Conservation (phyloP, 2,888 invertebrate species). For the Operophtera brumata region DNA sequence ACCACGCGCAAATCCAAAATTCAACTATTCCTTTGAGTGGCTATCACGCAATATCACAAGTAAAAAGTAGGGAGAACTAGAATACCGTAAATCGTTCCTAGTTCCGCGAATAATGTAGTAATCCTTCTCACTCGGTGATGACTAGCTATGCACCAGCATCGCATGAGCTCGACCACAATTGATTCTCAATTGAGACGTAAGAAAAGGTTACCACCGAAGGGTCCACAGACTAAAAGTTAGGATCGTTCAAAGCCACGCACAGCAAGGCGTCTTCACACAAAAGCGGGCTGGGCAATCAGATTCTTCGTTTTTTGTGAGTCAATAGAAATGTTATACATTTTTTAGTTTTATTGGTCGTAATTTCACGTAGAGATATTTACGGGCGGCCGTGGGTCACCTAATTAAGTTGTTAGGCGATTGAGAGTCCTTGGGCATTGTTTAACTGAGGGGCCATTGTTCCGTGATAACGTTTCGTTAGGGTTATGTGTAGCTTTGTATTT, state of each 20-base stretch:
- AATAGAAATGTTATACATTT: constrained; percentile 80
- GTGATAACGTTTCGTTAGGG: constrained; percentile 63
- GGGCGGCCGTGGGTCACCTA: constrained; percentile 76
- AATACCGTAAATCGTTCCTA: constrained; percentile 44
- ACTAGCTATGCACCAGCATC: constrained; percentile 40
- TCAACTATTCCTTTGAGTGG: no score
- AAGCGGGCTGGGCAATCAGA: constrained; percentile 74
- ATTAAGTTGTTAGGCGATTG: constrained; percentile 78
- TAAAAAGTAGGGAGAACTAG: constrained; percentile 20
- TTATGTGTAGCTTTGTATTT: constrained; percentile 54
- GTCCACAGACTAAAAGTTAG: constrained; percentile 42
- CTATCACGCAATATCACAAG: not conserved
- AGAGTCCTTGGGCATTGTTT: constrained; percentile 70
- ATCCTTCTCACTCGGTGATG: constrained; percentile 47
- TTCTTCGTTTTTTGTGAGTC: constrained; percentile 72
- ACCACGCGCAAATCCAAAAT: no score
- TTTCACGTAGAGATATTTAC: constrained; percentile 79
- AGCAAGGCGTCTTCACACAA: constrained; percentile 72
- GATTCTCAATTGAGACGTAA: constrained; percentile 36
- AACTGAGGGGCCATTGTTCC: constrained; percentile 63
- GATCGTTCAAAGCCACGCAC: constrained; percentile 48
- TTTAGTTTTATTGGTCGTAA: constrained; percentile 79
- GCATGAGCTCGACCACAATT: constrained; percentile 37
- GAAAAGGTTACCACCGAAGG: constrained; percentile 29
- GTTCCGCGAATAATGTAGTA: constrained; percentile 49